Percentiles rank a stretch among this genome's conserved stretches.
These are phyloP conservation scores for Drosophila ohnishii DNA, from an alignment of 1,140 invertebrate species.

Conservation along the genomic window DNA sequence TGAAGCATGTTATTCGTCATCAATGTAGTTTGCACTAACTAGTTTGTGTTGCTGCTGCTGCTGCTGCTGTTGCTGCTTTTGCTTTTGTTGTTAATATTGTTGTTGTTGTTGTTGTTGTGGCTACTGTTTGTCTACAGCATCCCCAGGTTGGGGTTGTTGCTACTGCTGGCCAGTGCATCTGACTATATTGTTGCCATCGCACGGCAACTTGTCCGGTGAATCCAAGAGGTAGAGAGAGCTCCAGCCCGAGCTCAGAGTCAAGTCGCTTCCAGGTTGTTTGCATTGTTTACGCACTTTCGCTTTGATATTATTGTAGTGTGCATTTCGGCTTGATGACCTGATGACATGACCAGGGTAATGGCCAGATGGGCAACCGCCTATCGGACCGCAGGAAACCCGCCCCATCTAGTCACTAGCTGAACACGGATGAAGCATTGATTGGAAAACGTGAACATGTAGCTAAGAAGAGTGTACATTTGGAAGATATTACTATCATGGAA, in stretches of 20 bases:
- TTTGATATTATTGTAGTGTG: slow-evolving; percentile 79
- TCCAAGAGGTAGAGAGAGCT: slow-evolving; percentile 22
- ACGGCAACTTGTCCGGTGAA: slow-evolving; percentile 15
- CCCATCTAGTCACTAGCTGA: background rate
- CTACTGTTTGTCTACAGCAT: slow-evolving; percentile 33
- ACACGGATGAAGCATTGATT: slow-evolving; percentile 1
- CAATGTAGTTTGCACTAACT: slow-evolving; percentile 79
- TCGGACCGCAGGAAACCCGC: background rate
- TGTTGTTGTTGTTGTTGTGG: slow-evolving; percentile 6
- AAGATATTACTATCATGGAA: background rate
- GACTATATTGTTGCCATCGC: slow-evolving; percentile 24
- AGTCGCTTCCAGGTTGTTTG: slow-evolving; percentile 71
- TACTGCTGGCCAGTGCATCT: background rate
- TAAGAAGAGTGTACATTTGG: background rate
- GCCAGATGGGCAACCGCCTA: slow-evolving; percentile 23
- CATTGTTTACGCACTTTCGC: slow-evolving; percentile 81
- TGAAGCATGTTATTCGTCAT: slow-evolving; percentile 82
- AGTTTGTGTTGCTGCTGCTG: slow-evolving; percentile 55
- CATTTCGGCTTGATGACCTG: slow-evolving; percentile 53
- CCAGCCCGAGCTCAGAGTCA: slow-evolving; percentile 9
- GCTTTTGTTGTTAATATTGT: slow-evolving; percentile 27
- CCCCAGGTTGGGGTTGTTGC: slow-evolving; percentile 14
- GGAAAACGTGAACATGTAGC: background rate
- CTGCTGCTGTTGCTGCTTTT: slow-evolving; percentile 23
- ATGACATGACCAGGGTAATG: slow-evolving; percentile 32